A percentile compares a stretch with the other conserved stretches of the same genome.
Evolutionary conservation across 2,888 invertebrate species (phyloP).

Genomic region (Anthrax anthrax): DNA sequence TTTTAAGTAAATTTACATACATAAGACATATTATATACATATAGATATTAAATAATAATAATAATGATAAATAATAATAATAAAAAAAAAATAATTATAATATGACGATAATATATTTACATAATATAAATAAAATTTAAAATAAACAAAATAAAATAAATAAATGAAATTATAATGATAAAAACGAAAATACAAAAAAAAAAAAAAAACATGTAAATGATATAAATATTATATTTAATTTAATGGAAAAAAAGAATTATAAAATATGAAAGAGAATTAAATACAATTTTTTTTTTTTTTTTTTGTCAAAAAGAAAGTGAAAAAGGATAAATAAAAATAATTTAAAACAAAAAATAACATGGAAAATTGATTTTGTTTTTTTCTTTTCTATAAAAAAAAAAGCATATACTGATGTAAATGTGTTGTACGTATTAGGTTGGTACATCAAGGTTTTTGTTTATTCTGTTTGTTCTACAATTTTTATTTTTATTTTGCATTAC

Average conservation of each 20-base stretch:
- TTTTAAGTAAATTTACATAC: neutral
- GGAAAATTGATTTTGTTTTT: too few species aligned
- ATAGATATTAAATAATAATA: too few species aligned
- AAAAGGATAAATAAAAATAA: slow-evolving; percentile 6
- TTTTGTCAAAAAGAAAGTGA: slow-evolving; percentile 7
- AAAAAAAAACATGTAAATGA: slow-evolving; percentile 7
- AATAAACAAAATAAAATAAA: neutral
- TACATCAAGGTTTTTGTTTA: too few species aligned
- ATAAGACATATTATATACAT: too few species aligned
- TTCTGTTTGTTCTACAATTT: too few species aligned
- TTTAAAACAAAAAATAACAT: slow-evolving; percentile 3
- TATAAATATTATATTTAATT: slow-evolving; percentile 10
- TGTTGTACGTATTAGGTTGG: too few species aligned
- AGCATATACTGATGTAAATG: too few species aligned
- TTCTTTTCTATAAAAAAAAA: too few species aligned
- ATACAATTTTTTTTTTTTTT: slow-evolving; percentile 6
- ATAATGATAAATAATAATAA: too few species aligned
- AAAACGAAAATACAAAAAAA: neutral
- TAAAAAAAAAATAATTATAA: too few species aligned
- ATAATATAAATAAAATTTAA: neutral
- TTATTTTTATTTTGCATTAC: too few species aligned
- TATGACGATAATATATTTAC: neutral
- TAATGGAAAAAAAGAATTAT: slow-evolving; percentile 1
- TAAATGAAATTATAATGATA: neutral
- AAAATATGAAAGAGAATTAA: slow-evolving; percentile 4